Evolutionary conservation across 1,140 invertebrate genomes (phyloP).

Genomic region (Bombyx mandarina): DNA sequence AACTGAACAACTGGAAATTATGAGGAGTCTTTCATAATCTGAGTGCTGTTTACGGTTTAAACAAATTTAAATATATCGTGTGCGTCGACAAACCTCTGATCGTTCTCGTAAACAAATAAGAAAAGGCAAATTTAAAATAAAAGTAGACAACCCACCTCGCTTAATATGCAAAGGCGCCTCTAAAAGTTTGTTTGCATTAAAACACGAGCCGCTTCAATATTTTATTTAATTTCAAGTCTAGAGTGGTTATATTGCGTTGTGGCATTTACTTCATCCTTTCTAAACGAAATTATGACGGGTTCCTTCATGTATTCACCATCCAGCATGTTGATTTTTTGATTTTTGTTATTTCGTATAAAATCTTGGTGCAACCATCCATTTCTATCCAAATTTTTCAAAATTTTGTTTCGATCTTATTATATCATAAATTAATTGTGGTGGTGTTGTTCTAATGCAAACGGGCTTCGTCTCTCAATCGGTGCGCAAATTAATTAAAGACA

Average conservation of each 20-base stretch:
- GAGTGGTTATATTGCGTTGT: conserved; percentile 70
- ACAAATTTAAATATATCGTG: conserved; percentile 15
- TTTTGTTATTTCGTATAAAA: conserved; percentile 7
- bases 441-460: conserved; percentile 70
- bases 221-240: conserved; percentile 68
- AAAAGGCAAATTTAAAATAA: conserved; percentile 69
- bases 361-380: conserved; percentile 5
- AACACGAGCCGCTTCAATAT: conserved; percentile 70
- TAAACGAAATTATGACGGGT: conserved; percentile 38
- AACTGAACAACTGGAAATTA: background rate
- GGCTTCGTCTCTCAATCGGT: conserved; percentile 51
- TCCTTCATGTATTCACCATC: conserved; percentile 41
- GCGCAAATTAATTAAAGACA: conserved; percentile 58
- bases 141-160: conserved; percentile 70
- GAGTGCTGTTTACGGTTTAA: conserved; percentile 22
- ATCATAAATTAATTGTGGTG: conserved; percentile 46
- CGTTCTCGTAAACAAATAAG: conserved; percentile 47
- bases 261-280: conserved; percentile 60
- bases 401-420: background rate
- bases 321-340: conserved; percentile 35
- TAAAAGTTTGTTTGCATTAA: conserved; percentile 71
- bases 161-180: conserved; percentile 71
- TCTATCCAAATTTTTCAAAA: background rate
- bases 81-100: conserved; percentile 27
- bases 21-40: conserved; percentile 45